phyloP scores from a whole-genome alignment of 2,888 invertebrate species.

The Ormyrus labotus region DNA sequence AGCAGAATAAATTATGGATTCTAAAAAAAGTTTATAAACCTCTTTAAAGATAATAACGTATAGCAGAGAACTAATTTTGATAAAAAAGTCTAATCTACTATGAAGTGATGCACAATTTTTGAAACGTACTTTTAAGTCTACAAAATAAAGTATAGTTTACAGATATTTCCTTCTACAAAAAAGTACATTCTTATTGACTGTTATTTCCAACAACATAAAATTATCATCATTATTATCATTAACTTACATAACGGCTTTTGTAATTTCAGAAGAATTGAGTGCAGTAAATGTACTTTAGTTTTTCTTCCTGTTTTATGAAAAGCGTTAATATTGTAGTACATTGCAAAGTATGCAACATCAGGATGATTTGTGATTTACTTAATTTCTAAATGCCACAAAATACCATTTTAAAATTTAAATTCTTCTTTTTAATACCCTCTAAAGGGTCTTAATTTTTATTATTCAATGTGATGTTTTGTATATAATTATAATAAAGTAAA shows the following conservation, averaged over 20 bases:
- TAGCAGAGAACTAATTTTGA: conserved; percentile 40
- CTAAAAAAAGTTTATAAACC: conserved; percentile 16
- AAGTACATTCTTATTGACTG: conserved; percentile 42
- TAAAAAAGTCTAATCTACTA: conserved; percentile 18
- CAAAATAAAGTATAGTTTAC: conserved; percentile 27
- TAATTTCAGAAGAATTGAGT: conserved; percentile 31
- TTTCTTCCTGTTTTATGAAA: conserved; percentile 32
- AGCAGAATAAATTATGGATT: conserved; percentile 48
- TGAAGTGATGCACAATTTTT: conserved; percentile 31
- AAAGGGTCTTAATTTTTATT: conserved; percentile 55
- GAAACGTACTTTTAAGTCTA: conserved; percentile 18
- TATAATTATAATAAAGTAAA: conserved; percentile 58
- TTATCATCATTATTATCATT: conserved; percentile 49
- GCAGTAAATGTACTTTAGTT: conserved; percentile 40
- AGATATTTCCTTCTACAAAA: conserved; percentile 36
- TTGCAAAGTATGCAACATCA: conserved; percentile 16
- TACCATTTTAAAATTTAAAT: conserved; percentile 14
- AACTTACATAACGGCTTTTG: conserved; percentile 41
- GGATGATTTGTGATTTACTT: conserved; percentile 31
- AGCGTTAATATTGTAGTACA: conserved; percentile 20
- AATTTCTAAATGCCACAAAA: conserved; percentile 21
- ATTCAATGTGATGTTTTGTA: conserved; percentile 65
- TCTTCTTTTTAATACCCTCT: conserved; percentile 37
- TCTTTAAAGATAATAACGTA: conserved; percentile 16
- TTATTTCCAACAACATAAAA: conserved; percentile 45